Evolutionary conservation across 1,140 invertebrate species (phyloP), one percentile per base, ranked within the genome.

Genomic region (Rhynchophorus ferrugineus): DNA sequence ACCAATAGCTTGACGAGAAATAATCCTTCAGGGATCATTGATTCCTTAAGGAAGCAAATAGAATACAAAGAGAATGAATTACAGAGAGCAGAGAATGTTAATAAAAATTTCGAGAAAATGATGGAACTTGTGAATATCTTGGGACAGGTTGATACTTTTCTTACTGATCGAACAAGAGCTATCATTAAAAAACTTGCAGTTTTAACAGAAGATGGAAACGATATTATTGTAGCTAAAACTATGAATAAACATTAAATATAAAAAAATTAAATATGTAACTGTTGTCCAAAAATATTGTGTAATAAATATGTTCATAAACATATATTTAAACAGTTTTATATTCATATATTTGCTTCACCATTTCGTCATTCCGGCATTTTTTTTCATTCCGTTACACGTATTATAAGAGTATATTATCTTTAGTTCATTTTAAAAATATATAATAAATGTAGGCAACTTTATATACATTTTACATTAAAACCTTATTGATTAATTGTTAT

Each of bases 91-190:
- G 61, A 64, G 34, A 51, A 52, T 11, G 57, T 63, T 3, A 67
- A 66, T 34, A 58, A 57, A 42, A 64, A 61, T 46, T 66, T 69
- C 44, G 67, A 67, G 36, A 60, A 59, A 43, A 63, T 69, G 58
- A 61, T 67, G 20, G 63, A 68, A 41, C 49, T 68, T 2, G 62
- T 67, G 1, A 66, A 61, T 39, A 65, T 69, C 51, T 53, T 68
- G 29, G 66, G 66, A 14, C 67, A 69, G 54, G 61, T 69, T 11
- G 66, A 68, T 50, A 59, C 60, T 3, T 69, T 66, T 50, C 38
- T 69, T 13, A 62, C 62, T 2, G 65, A 68, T 45, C 34, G 64
- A 44, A 65, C 63, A 5, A 59, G 49, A 29, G 43, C 44, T 0
- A 37, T 64, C 11, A 55, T 68, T 13, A 63, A 62, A 50, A 67